These are phyloP conservation scores for Perca schrenkii DNA, from an alignment of 2,113 vertebrate genomes.

Conservation along the genomic window DNA sequence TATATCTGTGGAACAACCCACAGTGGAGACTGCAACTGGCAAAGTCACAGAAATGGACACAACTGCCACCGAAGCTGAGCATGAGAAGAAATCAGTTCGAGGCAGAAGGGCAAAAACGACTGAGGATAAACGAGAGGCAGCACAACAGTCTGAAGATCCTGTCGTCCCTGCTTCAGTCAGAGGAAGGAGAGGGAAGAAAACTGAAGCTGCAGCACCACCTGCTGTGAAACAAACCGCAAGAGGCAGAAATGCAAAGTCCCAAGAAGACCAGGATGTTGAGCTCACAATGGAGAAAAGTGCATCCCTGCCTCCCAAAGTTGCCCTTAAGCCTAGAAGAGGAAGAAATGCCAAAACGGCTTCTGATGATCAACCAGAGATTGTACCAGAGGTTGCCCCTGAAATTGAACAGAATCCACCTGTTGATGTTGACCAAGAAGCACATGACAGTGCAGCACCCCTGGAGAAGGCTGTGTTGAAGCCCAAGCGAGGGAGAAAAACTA, in stretches of 20 bases:
- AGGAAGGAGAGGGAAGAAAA: slow-evolving; percentile 71
- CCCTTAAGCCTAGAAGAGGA: slow-evolving; percentile 41
- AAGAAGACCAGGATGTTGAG: not conserved
- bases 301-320: slow-evolving; percentile 6
- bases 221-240: slow-evolving; percentile 58
- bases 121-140: slow-evolving; percentile 11
- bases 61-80: no score
- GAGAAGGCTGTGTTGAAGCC: slow-evolving; percentile 47
- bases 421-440: not conserved
- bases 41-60: slow-evolving; percentile 8
- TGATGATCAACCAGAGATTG: slow-evolving; percentile 7
- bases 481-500: slow-evolving; percentile 60
- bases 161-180: slow-evolving; percentile 41
- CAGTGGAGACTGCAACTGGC: not conserved
- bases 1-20: no score
- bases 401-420: not conserved
- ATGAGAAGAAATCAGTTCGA: slow-evolving; percentile 34
- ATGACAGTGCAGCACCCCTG: not conserved
- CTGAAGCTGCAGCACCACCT: slow-evolving; percentile 45
- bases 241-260: slow-evolving; percentile 50
- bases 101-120: slow-evolving; percentile 42
- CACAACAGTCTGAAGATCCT: slow-evolving; percentile 30
- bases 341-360: slow-evolving; percentile 37
- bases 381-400: not conserved
- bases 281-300: not conserved